These are phyloP conservation scores for Ennomos quercinarius DNA, from an alignment of 2,888 invertebrate genomes.

Conservation along the genomic window DNA sequence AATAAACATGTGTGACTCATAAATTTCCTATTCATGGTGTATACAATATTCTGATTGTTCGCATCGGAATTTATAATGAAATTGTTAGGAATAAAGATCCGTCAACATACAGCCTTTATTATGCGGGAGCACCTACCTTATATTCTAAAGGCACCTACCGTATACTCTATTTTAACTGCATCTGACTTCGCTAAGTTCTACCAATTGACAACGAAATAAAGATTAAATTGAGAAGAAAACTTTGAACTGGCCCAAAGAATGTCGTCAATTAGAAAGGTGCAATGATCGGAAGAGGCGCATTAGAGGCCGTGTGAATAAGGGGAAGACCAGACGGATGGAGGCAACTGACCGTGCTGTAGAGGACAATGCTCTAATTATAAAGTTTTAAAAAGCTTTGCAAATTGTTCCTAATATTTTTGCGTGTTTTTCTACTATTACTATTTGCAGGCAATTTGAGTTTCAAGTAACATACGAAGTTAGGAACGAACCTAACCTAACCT, in stretches of 20 bases:
- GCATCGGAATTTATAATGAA: constrained; percentile 31
- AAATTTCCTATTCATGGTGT: constrained; percentile 40
- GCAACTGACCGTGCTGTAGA: constrained; percentile 57
- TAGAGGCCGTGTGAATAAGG: constrained; percentile 68
- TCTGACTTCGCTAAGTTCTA: too few relatives aligned
- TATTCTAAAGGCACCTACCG: too few relatives aligned
- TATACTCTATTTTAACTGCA: too few relatives aligned
- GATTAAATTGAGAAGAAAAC: too few relatives aligned
- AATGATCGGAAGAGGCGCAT: constrained; percentile 53
- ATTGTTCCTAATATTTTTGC: constrained; percentile 10
- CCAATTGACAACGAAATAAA: too few relatives aligned
- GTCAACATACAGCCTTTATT: too few relatives aligned
- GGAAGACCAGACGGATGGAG: constrained; percentile 58
- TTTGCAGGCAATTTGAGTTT: too few relatives aligned
- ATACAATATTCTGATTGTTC: constrained; percentile 30
- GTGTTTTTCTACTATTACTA: not conserved
- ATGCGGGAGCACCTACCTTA: too few relatives aligned
- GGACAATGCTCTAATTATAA: constrained; percentile 55
- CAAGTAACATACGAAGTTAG: too few relatives aligned
- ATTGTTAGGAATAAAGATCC: constrained; percentile 9
- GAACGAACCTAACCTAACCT: too few relatives aligned
- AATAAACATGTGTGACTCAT: constrained; percentile 47
- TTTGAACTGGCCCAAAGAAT: constrained; percentile 5
- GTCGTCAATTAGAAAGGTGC: constrained; percentile 36
- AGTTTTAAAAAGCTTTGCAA: constrained; percentile 18